Evolutionary conservation across 2,113 vertebrate genomes (phyloP).

Genomic region (Lepidothrix coronata): DNA sequence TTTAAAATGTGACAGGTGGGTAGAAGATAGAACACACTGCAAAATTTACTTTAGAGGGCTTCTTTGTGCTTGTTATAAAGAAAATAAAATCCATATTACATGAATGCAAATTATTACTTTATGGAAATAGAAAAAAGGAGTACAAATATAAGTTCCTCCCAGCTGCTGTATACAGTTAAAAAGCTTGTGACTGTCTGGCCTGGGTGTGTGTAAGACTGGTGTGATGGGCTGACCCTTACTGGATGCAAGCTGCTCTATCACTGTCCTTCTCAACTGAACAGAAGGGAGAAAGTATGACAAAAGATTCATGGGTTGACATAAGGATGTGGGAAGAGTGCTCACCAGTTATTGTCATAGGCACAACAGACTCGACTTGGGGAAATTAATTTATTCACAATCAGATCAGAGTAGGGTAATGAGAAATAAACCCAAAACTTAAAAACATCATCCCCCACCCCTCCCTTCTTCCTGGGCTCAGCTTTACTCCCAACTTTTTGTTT

Average conservation of each 20-base stretch:
- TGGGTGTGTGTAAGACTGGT: not conserved
- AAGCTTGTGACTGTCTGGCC: not conserved
- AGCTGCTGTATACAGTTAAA: not conserved
- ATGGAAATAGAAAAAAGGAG: not conserved
- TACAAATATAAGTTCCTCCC: not conserved
- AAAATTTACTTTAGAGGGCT: not conserved
- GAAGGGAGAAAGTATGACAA: not conserved
- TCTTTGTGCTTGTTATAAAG: not conserved
- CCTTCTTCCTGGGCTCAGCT: not conserved
- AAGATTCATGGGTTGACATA: rapidly evolving
- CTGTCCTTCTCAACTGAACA: not conserved
- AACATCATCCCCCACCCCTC: rapidly evolving
- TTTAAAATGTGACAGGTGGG: not conserved
- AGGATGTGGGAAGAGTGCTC: not conserved
- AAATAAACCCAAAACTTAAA: not conserved
- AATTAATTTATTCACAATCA: not conserved
- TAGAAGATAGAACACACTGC: not conserved
- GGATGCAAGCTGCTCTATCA: not conserved
- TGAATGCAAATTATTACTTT: not conserved
- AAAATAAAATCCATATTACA: not conserved
- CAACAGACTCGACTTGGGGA: rapidly evolving
- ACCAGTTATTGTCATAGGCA: not conserved
- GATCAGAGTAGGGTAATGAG: not conserved
- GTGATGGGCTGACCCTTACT: not conserved
- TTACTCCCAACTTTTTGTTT: not conserved